phyloP scores from a whole-genome alignment of 2,888 invertebrate species.

The Pristionchus mayeri region DNA sequence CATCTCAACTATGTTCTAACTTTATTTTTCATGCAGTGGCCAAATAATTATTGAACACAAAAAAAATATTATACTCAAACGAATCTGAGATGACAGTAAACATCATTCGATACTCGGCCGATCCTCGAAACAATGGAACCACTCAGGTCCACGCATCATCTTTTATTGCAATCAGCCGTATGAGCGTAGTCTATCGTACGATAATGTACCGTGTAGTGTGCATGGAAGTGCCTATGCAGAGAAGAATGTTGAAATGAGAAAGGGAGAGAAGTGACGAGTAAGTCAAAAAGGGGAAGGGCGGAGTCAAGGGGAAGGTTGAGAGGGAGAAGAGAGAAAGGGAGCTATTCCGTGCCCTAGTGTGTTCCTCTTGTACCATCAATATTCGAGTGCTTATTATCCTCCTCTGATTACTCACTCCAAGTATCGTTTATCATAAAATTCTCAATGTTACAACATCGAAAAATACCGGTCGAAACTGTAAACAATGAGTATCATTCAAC shows the following conservation, averaged over 20 bases:
- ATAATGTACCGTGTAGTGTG: conserved; percentile 14
- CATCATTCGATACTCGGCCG: too few relatives aligned
- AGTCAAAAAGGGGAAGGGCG: conserved; percentile 19
- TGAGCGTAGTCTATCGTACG: conserved; percentile 34
- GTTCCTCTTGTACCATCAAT: background rate
- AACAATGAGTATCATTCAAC: conserved; percentile 40
- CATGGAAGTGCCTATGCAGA: background rate
- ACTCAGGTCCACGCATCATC: background rate
- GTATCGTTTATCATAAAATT: conserved; percentile 29
- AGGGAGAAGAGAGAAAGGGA: conserved; percentile 1
- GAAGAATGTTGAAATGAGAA: conserved; percentile 28
- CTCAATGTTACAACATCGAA: conserved; percentile 12
- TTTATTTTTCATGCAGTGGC: too few relatives aligned
- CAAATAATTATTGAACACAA: too few relatives aligned
- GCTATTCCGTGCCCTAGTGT: background rate
- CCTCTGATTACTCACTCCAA: background rate
- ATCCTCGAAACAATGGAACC: conserved; percentile 11
- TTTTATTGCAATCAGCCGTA: background rate
- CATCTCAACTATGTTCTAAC: background rate
- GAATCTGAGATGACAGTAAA: too few relatives aligned
- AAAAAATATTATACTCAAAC: too few relatives aligned
- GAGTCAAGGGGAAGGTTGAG: background rate
- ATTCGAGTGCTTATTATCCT: background rate
- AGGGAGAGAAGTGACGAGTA: background rate
- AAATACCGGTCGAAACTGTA: background rate